phyloP scores from a whole-genome alignment of 2,113 vertebrate genomes.

The Malurus elegans region DNA sequence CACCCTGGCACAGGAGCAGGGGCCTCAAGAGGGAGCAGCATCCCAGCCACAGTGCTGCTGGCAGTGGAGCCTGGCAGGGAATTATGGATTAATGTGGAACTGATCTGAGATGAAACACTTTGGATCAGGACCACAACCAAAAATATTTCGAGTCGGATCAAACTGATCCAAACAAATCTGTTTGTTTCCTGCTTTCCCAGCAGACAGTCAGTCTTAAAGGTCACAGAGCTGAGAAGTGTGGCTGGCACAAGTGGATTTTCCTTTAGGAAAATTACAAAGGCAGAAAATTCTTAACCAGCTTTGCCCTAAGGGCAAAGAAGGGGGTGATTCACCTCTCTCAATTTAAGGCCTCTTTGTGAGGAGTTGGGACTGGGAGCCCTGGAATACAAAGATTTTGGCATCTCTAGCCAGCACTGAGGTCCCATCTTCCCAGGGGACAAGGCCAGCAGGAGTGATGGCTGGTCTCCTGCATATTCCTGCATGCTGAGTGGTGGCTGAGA shows the following conservation, averaged over 20 bases:
- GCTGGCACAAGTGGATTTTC: slow-evolving; percentile 26
- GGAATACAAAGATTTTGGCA: background rate
- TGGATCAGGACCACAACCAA: slow-evolving; percentile 30
- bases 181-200: slow-evolving; percentile 62
- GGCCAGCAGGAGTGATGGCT: background rate
- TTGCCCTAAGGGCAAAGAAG: background rate
- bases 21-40: background rate
- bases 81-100: slow-evolving; percentile 44
- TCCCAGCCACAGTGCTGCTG: background rate
- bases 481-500: background rate
- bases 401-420: background rate
- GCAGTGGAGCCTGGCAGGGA: background rate
- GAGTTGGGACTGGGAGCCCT: background rate
- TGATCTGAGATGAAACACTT: slow-evolving; percentile 54
- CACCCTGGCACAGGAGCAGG: background rate
- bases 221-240: slow-evolving; percentile 3
- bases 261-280: slow-evolving; percentile 7
- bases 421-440: rapidly evolving
- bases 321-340: background rate
- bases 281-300: slow-evolving; percentile 16
- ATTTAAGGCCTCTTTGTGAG: background rate
- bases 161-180: slow-evolving; percentile 53
- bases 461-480: background rate
- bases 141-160: slow-evolving; percentile 17
- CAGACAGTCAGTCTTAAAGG: slow-evolving; percentile 54